Conservation (phyloP, 2,888 invertebrate species). For the Aphidoletes aphidimyza region DNA sequence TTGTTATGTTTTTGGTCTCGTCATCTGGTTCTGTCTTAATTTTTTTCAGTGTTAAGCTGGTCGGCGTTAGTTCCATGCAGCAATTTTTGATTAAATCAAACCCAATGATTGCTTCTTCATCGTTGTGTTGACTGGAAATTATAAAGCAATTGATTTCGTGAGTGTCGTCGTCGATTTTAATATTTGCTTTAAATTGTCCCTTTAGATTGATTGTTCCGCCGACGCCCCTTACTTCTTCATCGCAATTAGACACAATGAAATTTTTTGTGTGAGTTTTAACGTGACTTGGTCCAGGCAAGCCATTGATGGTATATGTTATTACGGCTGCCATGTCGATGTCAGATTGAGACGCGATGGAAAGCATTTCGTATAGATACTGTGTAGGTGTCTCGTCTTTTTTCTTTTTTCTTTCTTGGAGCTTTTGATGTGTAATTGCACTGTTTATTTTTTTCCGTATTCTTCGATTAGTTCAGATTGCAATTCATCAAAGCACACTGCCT, state of each 20-base stretch:
- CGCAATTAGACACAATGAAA: too few species aligned
- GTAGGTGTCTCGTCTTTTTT: background rate
- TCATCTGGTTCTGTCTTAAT: background rate
- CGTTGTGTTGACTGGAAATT: background rate
- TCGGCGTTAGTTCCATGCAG: background rate
- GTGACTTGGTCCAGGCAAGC: background rate
- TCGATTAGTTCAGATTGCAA: background rate
- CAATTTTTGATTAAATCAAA: background rate
- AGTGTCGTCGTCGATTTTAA: background rate
- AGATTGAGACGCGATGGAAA: background rate
- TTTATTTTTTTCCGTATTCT: background rate
- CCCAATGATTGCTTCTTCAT: background rate
- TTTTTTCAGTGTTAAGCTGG: background rate
- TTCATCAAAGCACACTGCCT: background rate
- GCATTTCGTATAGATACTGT: background rate
- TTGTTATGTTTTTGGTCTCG: background rate
- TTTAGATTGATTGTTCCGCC: background rate
- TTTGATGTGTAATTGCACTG: background rate
- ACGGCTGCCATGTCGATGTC: background rate
- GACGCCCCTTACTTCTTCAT: too few species aligned
- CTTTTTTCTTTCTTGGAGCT: background rate
- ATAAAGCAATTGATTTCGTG: background rate
- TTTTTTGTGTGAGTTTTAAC: background rate
- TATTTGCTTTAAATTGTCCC: background rate
- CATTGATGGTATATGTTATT: background rate